A percentile compares a stretch with the other conserved stretches of the same genome.
These are phyloP conservation scores for Itoplectis maculator DNA, from an alignment of 2,888 invertebrate genomes.

Conservation along the genomic window DNA sequence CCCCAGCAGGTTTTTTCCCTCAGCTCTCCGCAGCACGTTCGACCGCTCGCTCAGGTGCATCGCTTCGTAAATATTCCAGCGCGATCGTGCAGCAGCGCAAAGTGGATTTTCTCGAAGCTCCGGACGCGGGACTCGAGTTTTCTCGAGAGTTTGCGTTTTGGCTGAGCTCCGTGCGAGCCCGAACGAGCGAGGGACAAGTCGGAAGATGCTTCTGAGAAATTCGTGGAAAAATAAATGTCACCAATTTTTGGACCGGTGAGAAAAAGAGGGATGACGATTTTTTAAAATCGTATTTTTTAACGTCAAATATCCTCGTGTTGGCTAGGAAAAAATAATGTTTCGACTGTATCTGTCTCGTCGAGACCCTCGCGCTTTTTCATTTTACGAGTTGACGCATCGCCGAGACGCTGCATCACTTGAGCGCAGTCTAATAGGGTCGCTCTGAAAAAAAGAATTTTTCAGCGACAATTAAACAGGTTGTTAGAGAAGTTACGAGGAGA, in stretches of 20 bases:
- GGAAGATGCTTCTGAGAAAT: neutral
- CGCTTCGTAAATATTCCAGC: constrained; percentile 52
- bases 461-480: constrained; percentile 61
- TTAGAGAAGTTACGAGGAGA: constrained; percentile 53
- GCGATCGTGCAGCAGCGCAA: constrained; percentile 22
- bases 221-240: neutral
- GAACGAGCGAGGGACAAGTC: neutral
- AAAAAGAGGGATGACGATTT: neutral
- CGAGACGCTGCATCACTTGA: neutral
- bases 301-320: neutral
- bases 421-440: neutral
- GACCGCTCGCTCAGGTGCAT: constrained; percentile 70
- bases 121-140: neutral
- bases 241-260: neutral
- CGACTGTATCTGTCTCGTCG: neutral
- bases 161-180: neutral
- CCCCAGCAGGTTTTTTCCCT: constrained; percentile 69
- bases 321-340: neutral
- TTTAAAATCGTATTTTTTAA: too few relatives aligned
- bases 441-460: constrained; percentile 47
- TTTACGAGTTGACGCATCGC: constrained; percentile 31
- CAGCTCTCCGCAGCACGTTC: constrained; percentile 35
- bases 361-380: constrained; percentile 8
- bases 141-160: neutral
- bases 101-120: constrained; percentile 27